Base-by-base conservation (phyloP, 2,113 vertebrate species). In the Triplophysa tibetana region DNA sequence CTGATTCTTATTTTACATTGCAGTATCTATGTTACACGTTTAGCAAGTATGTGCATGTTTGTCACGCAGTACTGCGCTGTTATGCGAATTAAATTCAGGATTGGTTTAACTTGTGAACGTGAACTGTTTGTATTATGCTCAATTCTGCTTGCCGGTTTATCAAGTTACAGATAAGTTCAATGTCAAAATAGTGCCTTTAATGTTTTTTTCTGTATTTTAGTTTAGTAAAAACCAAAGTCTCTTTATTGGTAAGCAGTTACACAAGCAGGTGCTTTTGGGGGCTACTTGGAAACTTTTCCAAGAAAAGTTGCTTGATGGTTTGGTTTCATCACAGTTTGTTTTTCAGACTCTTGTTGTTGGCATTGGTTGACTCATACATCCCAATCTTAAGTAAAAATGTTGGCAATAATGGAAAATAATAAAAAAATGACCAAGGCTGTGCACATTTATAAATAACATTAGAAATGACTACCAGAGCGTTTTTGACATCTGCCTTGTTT, bases 311-410 rank as follows among this genome's bases (percentile, higher is more conserved):
- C 12, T 21, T 21, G 70, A 60, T 43, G n/a, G 70, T 38, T 56
- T 24, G n/a, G 41, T 74, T 74, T 74, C 21, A 41, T 73, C 70
- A 58, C 12, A 58, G 23, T 16, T 29, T 74, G 29, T 60, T 73
- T 72, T 38, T 72, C 26, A 72, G 69, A 48, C 19, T 21, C 50
- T 54, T 54, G 54, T 58, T 58, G 54, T n/a, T 58, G 8, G n/a
- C 19, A 21, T 58, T 58, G 54, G 19, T 41, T 73, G 54, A 12
- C 24, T 58, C 52, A 43, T 43, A 43, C 2, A 9, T 43, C 7
- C 3, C 21, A 7, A 8, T 74, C 61, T 19, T 52, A 5, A 9
- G 21, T 29, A 26, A 16, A 45, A 60, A 24, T 17, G 7, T 43
- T 61, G n/a, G 38, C 56, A 13, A n/a, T 23, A 24, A 9, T 43